phyloP scores from a whole-genome alignment of 1,140 invertebrate genomes.

The Diprion similis region DNA sequence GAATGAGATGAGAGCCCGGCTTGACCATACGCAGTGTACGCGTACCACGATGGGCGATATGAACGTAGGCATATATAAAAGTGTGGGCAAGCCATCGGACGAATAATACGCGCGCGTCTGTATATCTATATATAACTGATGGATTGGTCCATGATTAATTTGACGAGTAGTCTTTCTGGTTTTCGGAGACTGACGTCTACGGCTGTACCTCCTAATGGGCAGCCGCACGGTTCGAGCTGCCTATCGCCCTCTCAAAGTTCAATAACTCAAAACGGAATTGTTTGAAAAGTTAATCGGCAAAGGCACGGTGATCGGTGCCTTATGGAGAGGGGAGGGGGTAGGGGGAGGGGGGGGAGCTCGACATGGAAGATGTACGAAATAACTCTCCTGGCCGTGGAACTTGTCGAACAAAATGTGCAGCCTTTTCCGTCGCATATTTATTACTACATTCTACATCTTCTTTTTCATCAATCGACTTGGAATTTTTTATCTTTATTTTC shows the following conservation, averaged over 20 bases:
- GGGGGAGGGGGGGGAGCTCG: constrained; percentile 14
- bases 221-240: not conserved
- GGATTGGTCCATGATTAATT: constrained; percentile 65
- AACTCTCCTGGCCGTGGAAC: constrained; percentile 21
- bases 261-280: constrained; percentile 23
- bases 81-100: not conserved
- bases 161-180: constrained; percentile 65
- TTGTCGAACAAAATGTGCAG: no score
- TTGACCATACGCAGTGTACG: no score
- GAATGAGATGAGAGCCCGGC: no score
- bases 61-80: not conserved
- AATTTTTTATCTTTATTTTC: no score
- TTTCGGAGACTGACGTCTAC: constrained; percentile 54
- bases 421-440: no score
- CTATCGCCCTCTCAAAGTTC: not conserved
- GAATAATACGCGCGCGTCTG: not conserved
- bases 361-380: constrained; percentile 23
- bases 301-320: constrained; percentile 23
- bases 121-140: constrained; percentile 42
- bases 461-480: no score
- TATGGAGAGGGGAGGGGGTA: constrained; percentile 19
- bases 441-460: no score
- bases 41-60: not conserved
- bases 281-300: constrained; percentile 57
- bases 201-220: constrained; percentile 19